Evolutionary conservation across 2,113 vertebrate genomes (phyloP), one percentile per base, ranked within the genome.

Genomic region (Rhegmatorhina hoffmannsi): DNA sequence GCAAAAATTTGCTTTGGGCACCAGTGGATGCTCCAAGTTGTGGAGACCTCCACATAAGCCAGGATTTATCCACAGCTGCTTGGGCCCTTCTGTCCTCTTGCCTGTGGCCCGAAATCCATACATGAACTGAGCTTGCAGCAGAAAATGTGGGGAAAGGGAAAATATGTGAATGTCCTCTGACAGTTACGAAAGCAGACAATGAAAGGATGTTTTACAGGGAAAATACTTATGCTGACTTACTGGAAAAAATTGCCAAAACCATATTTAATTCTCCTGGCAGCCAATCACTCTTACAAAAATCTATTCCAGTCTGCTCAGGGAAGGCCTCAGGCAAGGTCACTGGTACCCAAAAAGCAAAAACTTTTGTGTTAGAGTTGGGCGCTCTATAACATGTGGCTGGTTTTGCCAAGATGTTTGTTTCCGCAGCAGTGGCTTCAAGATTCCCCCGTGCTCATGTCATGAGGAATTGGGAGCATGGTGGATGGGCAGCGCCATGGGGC

Each of bases 361-460:
- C 46, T 26, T 0, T 34, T 29, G 59, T 47, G 34, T 74, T 76
- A 44, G 53, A 36, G 77, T 43, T 2, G 1, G 26, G 15, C 0
- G 0, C 1, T 2, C 46, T 24, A 40, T 17, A 46, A 28, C 9
- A 26, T 33, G 47, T 6, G 1, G 13, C n/a, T 82, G n/a, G 0
- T 47, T 87, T 52, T 69, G 70, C 7, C 0, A 49, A 70, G 50
- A 6, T 24, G 24, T 55, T 86, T 0, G 0, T 7, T 38, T 50
- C 43, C 60, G 25, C 44, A n/a, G 40, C 73, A 19, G 40, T 0
- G 1, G 36, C 20, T 12, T 50, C 0, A 1, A 28, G 46, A 14
- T 31, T 62, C 13, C 17, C 28, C 21, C 0, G 0, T 7, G 24
- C 53, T 23, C 11, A 1, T n/a, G 14, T 7, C 0, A 0, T 0